Evolutionary conservation across 2,113 vertebrate species (phyloP).

Genomic region (Ciconia maguari): DNA sequence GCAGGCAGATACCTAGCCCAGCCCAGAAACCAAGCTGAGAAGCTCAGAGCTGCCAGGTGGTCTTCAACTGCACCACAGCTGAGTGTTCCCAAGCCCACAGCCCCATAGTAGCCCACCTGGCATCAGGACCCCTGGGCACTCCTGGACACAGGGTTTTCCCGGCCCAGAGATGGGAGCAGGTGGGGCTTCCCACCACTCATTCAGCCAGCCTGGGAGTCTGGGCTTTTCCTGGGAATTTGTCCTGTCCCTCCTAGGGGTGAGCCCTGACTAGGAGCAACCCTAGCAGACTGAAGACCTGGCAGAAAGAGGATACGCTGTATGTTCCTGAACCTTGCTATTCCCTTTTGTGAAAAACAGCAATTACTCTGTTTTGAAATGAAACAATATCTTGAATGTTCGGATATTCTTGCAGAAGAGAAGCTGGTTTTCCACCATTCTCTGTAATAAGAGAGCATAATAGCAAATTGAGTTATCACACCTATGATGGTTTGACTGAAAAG

Average conservation of each 20-base stretch:
- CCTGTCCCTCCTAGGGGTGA: not conserved
- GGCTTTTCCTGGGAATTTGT: not conserved
- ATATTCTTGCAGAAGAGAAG: not conserved
- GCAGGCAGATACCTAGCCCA: not conserved
- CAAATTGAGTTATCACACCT: not conserved
- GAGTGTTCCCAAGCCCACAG: not conserved
- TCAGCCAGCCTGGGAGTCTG: not conserved
- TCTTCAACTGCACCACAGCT: not conserved
- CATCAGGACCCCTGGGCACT: not conserved
- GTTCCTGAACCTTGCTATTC: not conserved
- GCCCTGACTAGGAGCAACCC: not conserved
- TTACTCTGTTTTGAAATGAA: not conserved
- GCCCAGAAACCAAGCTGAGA: not conserved
- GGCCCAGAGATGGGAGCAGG: not conserved
- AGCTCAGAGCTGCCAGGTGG: not conserved
- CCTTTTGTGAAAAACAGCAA: not conserved
- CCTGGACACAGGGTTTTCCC: not conserved
- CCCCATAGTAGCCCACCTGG: fast-evolving
- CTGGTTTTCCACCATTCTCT: not conserved
- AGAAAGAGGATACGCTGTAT: not conserved
- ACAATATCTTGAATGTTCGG: not conserved
- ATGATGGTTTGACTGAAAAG: not conserved
- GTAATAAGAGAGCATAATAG: not conserved
- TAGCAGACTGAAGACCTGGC: not conserved
- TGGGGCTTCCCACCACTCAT: not conserved